phyloP scores from a whole-genome alignment of 2,888 invertebrate genomes.

The Plebejus melissa region DNA sequence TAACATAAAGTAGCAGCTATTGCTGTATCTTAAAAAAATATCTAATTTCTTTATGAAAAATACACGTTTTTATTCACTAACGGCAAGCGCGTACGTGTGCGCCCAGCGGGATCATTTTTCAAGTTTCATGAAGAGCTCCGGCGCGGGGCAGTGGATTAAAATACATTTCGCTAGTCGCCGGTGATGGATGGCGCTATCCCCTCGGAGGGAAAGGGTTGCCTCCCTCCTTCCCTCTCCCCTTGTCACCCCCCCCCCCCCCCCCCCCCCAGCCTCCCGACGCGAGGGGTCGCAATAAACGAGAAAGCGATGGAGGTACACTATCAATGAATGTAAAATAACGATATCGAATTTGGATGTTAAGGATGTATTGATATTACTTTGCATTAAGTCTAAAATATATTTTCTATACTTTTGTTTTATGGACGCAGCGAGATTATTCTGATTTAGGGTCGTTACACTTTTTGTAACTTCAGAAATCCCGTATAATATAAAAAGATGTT shows the following conservation, averaged over 20 bases:
- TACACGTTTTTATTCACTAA: not conserved
- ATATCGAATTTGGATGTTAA: slow-evolving; percentile 24
- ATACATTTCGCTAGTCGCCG: slow-evolving; percentile 71
- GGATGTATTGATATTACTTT: slow-evolving; percentile 25
- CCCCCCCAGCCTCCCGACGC: slow-evolving; percentile 31
- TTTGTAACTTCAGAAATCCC: no score
- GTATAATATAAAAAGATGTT: no score
- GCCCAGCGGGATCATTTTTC: slow-evolving; percentile 67
- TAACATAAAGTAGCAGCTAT: not conserved
- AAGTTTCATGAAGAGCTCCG: slow-evolving; percentile 74
- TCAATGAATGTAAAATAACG: slow-evolving; percentile 52
- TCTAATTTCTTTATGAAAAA: not conserved
- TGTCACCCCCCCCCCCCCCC: slow-evolving; percentile 23
- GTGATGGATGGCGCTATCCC: slow-evolving; percentile 65
- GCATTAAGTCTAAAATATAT: not conserved
- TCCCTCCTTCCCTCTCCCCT: slow-evolving; percentile 37
- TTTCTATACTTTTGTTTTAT: not conserved
- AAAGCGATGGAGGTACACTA: slow-evolving; percentile 45
- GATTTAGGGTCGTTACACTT: no score
- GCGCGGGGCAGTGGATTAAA: slow-evolving; percentile 74
- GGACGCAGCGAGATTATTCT: no score
- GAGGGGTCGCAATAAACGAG: slow-evolving; percentile 42
- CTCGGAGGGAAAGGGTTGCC: slow-evolving; percentile 63
- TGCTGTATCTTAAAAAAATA: not conserved
- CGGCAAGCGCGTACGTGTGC: slow-evolving; percentile 33